Conservation (phyloP, 2,113 vertebrate genomes). For the Callorhinus ursinus region DNA sequence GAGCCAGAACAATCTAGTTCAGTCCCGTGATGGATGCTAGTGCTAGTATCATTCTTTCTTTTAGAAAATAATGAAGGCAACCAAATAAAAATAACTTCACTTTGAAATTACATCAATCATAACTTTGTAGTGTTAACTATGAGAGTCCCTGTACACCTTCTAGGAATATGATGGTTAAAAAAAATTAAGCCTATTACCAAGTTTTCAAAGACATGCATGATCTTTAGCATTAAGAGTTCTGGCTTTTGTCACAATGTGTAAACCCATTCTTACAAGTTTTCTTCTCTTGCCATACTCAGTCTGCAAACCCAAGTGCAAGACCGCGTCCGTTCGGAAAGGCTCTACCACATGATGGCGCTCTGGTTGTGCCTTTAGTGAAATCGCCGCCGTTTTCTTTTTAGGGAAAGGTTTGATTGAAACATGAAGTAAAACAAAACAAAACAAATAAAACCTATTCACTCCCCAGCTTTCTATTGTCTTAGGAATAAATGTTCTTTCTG, state of each 20-base stretch:
- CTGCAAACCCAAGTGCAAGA: neutral
- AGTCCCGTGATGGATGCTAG: neutral
- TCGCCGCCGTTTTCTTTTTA: conserved; percentile 9
- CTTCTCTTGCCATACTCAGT: neutral
- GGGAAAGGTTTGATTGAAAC: conserved; percentile 40
- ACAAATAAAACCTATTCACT: neutral
- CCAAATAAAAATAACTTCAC: conserved; percentile 2
- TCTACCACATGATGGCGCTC: conserved; percentile 81
- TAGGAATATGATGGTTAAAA: neutral
- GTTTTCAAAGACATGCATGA: neutral
- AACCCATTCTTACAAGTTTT: neutral
- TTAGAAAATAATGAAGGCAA: neutral
- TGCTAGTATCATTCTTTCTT: neutral
- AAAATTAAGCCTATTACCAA: neutral
- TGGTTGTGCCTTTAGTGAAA: conserved; percentile 75
- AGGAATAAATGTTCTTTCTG: neutral
- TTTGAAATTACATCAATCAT: neutral
- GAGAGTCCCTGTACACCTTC: neutral
- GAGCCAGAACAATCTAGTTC: neutral
- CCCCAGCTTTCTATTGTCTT: neutral
- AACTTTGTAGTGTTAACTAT: neutral
- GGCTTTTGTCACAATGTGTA: neutral
- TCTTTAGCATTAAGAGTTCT: neutral
- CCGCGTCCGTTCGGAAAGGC: neutral
- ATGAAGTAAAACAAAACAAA: neutral